Conservation (phyloP, 2,113 vertebrate genomes). For the Neodon shergylaensis region DNA sequence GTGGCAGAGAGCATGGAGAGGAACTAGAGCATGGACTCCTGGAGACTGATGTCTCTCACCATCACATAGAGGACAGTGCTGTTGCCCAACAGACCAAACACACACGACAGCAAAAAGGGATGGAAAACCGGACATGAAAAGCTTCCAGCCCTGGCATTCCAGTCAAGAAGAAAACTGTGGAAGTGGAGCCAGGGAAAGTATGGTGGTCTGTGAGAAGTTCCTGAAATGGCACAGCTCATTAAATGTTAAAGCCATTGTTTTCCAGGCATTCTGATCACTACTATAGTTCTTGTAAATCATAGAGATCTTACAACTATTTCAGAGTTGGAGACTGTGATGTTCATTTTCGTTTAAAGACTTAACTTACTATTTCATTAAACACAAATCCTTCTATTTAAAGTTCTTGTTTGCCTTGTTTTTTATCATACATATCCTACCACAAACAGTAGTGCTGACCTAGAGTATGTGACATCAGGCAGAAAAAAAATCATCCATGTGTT, state of each 20-base stretch:
- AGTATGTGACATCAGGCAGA: background rate
- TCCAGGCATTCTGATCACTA: background rate
- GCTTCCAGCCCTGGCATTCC: background rate
- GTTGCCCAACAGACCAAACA: background rate
- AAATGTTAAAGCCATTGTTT: background rate
- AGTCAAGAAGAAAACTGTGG: background rate
- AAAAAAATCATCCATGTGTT: background rate
- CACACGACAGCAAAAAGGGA: background rate
- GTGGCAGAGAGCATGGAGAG: background rate
- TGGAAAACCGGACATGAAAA: background rate
- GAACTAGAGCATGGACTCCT: background rate
- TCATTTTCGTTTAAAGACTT: background rate
- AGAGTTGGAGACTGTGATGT: background rate
- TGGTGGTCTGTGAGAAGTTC: background rate
- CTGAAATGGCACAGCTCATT: background rate
- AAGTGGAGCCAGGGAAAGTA: background rate
- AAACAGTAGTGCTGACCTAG: background rate
- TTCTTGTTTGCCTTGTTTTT: background rate
- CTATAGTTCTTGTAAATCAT: background rate
- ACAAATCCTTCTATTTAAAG: background rate
- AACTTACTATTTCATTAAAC: background rate
- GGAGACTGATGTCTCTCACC: conserved; percentile 11
- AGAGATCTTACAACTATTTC: background rate
- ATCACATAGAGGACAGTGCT: background rate
- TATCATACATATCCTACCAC: background rate